Conservation (phyloP, 2,113 vertebrate genomes). For the Eulemur rufifrons region DNA sequence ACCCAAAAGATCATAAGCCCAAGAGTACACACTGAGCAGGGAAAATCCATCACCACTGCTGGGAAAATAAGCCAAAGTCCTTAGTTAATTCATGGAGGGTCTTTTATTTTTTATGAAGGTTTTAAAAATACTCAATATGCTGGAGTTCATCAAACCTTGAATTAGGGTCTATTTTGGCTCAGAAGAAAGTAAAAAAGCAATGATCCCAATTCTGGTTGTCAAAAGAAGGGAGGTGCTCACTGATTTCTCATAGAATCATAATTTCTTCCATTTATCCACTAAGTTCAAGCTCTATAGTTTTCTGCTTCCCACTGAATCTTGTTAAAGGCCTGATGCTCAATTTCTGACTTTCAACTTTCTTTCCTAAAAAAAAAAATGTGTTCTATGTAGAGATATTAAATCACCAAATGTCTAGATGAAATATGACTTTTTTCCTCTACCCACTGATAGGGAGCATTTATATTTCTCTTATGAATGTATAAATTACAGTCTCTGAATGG, state of each 20-base stretch:
- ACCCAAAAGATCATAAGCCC: rapidly evolving
- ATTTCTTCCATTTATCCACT: not conserved
- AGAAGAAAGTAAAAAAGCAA: not conserved
- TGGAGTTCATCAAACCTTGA: not conserved
- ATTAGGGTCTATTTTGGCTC: not conserved
- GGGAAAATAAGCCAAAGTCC: not conserved
- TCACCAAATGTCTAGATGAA: not conserved
- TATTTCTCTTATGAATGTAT: conserved; percentile 16
- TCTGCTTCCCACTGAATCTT: not conserved
- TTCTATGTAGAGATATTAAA: not conserved
- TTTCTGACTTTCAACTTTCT: not conserved
- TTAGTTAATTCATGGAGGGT: not conserved
- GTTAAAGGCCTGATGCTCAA: not conserved
- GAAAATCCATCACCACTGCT: not conserved
- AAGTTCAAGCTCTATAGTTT: not conserved
- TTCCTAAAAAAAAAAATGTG: not conserved
- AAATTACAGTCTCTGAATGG: conserved; percentile 13
- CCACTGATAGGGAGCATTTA: not conserved
- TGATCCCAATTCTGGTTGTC: not conserved
- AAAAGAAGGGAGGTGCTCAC: rapidly evolving
- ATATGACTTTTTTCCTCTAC: conserved; percentile 21
- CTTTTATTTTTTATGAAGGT: not conserved
- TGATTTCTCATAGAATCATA: not conserved
- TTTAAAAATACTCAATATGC: not conserved
- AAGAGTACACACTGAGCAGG: not conserved